phyloP scores from a whole-genome alignment of 37 sponge, comb jelly and placozoan species.

The Lycopodina hypogea region DNA sequence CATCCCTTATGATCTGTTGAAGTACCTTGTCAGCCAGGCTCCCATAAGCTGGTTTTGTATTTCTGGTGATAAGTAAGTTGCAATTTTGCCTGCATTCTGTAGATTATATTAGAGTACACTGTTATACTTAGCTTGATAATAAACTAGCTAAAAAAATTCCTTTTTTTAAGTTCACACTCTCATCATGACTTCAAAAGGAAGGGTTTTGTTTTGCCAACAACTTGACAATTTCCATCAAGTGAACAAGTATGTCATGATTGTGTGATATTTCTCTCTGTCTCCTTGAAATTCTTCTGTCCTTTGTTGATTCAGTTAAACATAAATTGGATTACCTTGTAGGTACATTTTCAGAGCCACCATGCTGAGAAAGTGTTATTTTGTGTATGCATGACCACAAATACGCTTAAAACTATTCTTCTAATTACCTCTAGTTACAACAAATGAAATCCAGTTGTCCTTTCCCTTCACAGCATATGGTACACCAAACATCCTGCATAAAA shows the following conservation, averaged over 20 bases:
- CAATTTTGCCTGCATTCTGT: constrained; percentile 6
- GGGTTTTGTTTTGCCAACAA: neutral
- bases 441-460: constrained; percentile 1
- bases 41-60: constrained; percentile 1
- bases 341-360: neutral
- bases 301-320: too few species aligned
- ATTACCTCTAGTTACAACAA: neutral
- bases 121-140: too few species aligned
- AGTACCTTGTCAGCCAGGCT: constrained; percentile 11
- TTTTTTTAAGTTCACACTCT: neutral
- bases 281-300: too few species aligned
- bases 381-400: neutral
- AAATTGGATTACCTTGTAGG: neutral
- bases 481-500: constrained; percentile 4
- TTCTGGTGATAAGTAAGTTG: constrained; percentile 20
- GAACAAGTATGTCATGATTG: constrained; percentile 1
- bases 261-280: too few species aligned
- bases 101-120: too few species aligned
- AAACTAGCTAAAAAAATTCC: neutral
- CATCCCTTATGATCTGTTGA: too few species aligned
- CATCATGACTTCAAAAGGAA: constrained; percentile 4
- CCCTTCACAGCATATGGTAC: neutral
- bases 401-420: constrained; percentile 8
- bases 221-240: constrained; percentile 3
- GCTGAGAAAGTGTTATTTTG: neutral